Evolutionary conservation across 2,797 vertebrate species (phyloP).

Genomic region (Eremophila alpestris): DNA sequence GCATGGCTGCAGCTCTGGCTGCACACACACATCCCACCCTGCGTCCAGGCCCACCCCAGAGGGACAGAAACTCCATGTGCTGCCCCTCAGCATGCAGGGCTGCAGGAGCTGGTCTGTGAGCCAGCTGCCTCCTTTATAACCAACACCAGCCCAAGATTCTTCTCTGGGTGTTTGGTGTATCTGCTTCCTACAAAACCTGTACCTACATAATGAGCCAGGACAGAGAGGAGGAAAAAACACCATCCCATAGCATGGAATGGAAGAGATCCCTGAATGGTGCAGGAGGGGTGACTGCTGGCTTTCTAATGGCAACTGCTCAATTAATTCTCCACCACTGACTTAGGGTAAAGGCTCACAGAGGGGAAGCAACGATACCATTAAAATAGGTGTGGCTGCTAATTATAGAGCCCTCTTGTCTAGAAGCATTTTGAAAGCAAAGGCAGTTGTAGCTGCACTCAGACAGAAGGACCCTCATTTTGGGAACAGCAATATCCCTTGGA

Average conservation of each 20-base stretch:
- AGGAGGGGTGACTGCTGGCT: neutral
- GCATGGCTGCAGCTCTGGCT: neutral
- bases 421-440: neutral
- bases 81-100: neutral
- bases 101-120: neutral
- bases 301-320: neutral
- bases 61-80: accelerated
- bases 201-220: accelerated
- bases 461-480: neutral
- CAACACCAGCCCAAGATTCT: neutral
- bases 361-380: neutral
- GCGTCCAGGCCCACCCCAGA: neutral
- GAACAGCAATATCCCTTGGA: neutral
- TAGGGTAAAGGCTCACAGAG: neutral
- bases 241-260: neutral
- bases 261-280: neutral
- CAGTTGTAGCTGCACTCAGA: neutral
- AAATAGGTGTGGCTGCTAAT: neutral
- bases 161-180: neutral
- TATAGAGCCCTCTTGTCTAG: neutral
- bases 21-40: neutral
- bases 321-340: neutral
- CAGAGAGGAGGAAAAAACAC: neutral
- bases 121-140: neutral
- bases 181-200: neutral